Base-by-base conservation (phyloP, 2,888 invertebrate species). In the Drosophila formosana region DNA sequence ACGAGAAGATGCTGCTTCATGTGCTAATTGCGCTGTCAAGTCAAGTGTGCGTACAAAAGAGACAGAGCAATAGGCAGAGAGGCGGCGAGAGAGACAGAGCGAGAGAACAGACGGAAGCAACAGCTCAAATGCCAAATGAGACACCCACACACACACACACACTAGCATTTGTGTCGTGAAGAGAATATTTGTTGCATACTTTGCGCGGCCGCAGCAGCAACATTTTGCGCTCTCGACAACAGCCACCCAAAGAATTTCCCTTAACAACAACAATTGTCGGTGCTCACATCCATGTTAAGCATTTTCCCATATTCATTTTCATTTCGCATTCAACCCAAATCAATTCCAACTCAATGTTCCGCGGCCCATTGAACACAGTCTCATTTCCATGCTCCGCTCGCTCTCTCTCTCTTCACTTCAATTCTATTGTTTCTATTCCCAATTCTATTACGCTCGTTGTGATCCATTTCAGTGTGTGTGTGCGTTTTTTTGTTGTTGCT, bases 11-110 rank as follows among this genome's bases (percentile, higher is more conserved):
- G 89, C 84, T 88, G 85, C 88, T 89, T 89, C 77, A 87, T 89
- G 87, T 85, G 89, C 89, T 85, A 85, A 89, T 86, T 87, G 89
- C 87, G 84, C 82, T 85, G 89, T 89, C 85, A 87, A 83, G 75
- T 83, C 77, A 61, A 63, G 66, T 62, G 51, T 57, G 66, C 34
- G 56, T 60, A 56, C 39, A 61, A 50, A 56, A 32, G 49, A 55
- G 63, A 50, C 58, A 32, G 49, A 55, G 39, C 30, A 32, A 18
- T 18, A 2, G 49, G n/a, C 43, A 30, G 47, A 23, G 46, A 28
- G 51, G 63, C 11, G 4, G 7, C 41, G 34, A 43, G 37, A 55
- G 51, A 43, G 49, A 52, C 53, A 28, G 49, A 55, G 64, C 41
- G 37, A 18, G 53, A 50, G 46, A 34, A 53, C 57, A 71, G 58